Evolutionary conservation across 2,888 invertebrate genomes (phyloP).

Genomic region (Gryllus longicercus): DNA sequence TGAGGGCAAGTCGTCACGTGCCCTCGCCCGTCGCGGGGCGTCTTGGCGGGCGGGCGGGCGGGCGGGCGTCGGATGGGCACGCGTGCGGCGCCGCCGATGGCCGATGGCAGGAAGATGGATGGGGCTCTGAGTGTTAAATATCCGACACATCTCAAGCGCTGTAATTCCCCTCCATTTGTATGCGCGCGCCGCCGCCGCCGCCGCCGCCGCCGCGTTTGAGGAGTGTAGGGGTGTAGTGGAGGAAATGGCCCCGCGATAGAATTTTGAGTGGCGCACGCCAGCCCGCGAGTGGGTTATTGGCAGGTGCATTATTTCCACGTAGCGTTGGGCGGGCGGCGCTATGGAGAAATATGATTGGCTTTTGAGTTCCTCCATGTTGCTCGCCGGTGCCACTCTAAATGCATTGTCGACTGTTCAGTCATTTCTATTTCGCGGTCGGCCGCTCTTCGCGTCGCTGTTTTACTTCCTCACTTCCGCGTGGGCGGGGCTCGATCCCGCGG

Average conservation of each 20-base stretch:
- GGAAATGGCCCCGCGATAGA: not conserved
- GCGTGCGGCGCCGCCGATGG: too few relatives aligned
- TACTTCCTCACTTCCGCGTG: too few relatives aligned
- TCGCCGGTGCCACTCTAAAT: not conserved
- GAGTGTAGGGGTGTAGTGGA: not conserved
- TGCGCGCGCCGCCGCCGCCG: not conserved
- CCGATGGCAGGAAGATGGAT: too few relatives aligned
- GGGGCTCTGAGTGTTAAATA: not conserved
- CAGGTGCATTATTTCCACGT: slow-evolving; percentile 4
- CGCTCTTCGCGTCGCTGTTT: not conserved
- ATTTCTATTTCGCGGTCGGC: not conserved
- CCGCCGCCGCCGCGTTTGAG: not conserved
- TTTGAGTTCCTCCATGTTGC: not conserved
- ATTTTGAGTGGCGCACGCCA: slow-evolving; percentile 9
- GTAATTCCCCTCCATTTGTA: not conserved
- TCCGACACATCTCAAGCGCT: not conserved
- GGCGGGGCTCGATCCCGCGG: too few relatives aligned
- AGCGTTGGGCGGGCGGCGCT: not conserved
- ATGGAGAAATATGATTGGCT: slow-evolving; percentile 8
- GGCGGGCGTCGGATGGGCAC: too few relatives aligned
- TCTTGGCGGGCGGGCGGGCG: too few relatives aligned
- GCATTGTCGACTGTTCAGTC: not conserved
- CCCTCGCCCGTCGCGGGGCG: too few relatives aligned
- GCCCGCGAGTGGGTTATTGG: not conserved
- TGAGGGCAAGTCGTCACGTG: too few relatives aligned